These are phyloP conservation scores for Mamestra configurata DNA, from an alignment of 1,140 invertebrate species.

Conservation along the genomic window DNA sequence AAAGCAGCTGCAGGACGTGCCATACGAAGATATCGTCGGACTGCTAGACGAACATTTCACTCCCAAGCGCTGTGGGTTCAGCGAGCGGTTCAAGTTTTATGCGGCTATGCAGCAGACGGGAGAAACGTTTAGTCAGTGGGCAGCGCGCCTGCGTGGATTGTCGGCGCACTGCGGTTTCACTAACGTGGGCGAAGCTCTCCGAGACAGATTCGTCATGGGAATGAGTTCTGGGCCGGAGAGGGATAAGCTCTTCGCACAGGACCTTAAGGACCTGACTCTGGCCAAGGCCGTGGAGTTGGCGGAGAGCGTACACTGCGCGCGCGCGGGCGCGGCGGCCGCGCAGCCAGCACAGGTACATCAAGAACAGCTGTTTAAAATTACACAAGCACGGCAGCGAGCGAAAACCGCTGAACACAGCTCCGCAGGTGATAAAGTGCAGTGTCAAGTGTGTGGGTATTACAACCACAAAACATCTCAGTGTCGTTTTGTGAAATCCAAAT, in stretches of 20 bases:
- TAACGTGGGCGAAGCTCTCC: no score
- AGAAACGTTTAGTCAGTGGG: no score
- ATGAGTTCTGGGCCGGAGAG: no score
- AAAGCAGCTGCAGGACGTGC: no score
- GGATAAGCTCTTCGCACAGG: constrained; percentile 10
- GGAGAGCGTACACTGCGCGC: no score
- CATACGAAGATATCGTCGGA: no score
- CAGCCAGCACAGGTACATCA: not conserved
- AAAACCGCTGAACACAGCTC: constrained; percentile 50
- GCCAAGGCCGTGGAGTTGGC: constrained; percentile 1
- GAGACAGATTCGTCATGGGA: no score
- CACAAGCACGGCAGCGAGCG: constrained; percentile 52
- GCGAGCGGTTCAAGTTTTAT: no score
- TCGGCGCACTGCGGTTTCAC: no score
- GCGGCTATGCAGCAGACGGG: not conserved
- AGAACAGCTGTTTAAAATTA: not conserved
- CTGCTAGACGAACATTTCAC: no score
- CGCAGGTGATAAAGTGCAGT: constrained; percentile 37
- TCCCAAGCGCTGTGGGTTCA: no score
- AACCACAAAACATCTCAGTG: constrained; percentile 47
- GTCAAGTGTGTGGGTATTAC: constrained; percentile 12
- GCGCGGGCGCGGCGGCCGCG: not conserved
- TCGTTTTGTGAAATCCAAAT: constrained; percentile 50
- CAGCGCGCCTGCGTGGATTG: no score
- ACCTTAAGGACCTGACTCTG: constrained; percentile 3